These are phyloP conservation scores for Acleris sparsana DNA, from an alignment of 2,888 invertebrate species.

Conservation along the genomic window DNA sequence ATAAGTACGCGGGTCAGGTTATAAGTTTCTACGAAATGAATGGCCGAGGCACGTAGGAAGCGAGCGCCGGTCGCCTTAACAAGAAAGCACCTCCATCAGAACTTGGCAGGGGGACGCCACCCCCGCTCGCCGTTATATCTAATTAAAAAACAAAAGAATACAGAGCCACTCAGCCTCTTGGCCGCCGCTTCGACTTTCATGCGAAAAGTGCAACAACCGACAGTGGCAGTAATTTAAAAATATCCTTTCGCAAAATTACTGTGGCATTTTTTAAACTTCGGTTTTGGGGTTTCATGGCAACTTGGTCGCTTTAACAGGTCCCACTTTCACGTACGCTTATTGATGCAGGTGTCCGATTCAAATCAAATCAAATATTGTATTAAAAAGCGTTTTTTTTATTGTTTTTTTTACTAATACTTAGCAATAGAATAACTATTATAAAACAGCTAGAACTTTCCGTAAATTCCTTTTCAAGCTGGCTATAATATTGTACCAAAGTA, in stretches of 20 bases:
- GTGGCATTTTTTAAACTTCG: background rate
- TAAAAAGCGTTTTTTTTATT: too few species aligned
- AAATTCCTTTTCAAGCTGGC: too few species aligned
- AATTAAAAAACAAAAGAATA: constrained; percentile 84
- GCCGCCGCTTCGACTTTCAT: constrained; percentile 68
- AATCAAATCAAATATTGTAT: too few species aligned
- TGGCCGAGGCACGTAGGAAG: constrained; percentile 81
- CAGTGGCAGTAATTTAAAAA: constrained; percentile 37
- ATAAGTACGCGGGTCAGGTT: constrained; percentile 84
- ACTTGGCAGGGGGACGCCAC: constrained; percentile 67
- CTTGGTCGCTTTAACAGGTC: too few species aligned
- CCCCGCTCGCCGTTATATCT: constrained; percentile 73
- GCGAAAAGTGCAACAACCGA: constrained; percentile 75
- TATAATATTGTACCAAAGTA: too few species aligned
- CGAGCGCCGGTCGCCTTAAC: constrained; percentile 69
- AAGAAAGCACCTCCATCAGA: constrained; percentile 80
- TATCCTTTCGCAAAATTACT: constrained; percentile 2
- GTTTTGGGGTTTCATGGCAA: background rate
- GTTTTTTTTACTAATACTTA: too few species aligned
- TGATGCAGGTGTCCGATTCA: too few species aligned
- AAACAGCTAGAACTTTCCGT: too few species aligned
- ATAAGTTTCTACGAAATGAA: constrained; percentile 83
- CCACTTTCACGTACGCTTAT: too few species aligned
- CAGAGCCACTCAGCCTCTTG: constrained; percentile 79
- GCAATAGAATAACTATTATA: too few species aligned